These are phyloP conservation scores for Ips nitidus DNA, from an alignment of 1,140 invertebrate species.

Conservation along the genomic window DNA sequence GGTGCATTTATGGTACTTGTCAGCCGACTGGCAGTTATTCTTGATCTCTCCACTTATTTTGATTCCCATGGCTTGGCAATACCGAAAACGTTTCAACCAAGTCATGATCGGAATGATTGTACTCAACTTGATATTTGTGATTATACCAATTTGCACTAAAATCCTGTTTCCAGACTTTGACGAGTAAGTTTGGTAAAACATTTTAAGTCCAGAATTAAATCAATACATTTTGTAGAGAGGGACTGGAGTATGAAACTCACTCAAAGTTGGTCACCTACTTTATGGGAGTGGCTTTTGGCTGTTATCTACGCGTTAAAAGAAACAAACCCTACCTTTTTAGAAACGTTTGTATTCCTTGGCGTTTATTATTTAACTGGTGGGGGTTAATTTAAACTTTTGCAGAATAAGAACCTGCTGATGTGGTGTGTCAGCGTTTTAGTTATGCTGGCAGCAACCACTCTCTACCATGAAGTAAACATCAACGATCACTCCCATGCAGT, in stretches of 20 bases:
- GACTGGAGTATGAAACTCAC: slow-evolving; percentile 41
- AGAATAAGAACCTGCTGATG: slow-evolving; percentile 36
- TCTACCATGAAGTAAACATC: slow-evolving; percentile 31
- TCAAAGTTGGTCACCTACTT: slow-evolving; percentile 40
- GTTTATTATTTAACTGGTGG: slow-evolving; percentile 8
- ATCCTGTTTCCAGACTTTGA: slow-evolving; percentile 31
- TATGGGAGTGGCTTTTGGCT: slow-evolving; percentile 41
- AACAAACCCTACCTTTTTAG: slow-evolving; percentile 35
- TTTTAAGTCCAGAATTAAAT: slow-evolving; percentile 7
- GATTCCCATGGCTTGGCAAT: slow-evolving; percentile 46
- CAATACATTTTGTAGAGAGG: slow-evolving; percentile 13
- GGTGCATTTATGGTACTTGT: slow-evolving; percentile 58
- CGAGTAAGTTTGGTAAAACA: slow-evolving; percentile 38
- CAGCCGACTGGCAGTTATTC: slow-evolving; percentile 75
- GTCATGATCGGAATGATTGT: slow-evolving; percentile 25
- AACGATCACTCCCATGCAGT: slow-evolving; percentile 21
- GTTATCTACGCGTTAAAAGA: slow-evolving; percentile 31
- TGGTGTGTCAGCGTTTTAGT: slow-evolving; percentile 33
- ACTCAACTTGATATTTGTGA: slow-evolving; percentile 39
- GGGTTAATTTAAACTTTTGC: neutral
- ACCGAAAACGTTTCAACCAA: slow-evolving; percentile 22
- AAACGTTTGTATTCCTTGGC: slow-evolving; percentile 18
- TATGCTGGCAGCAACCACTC: slow-evolving; percentile 28
- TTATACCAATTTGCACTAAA: slow-evolving; percentile 37
- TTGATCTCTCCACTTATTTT: slow-evolving; percentile 59